Evolutionary conservation across 2,888 invertebrate species (phyloP).

Genomic region (Amaurobius ferox): DNA sequence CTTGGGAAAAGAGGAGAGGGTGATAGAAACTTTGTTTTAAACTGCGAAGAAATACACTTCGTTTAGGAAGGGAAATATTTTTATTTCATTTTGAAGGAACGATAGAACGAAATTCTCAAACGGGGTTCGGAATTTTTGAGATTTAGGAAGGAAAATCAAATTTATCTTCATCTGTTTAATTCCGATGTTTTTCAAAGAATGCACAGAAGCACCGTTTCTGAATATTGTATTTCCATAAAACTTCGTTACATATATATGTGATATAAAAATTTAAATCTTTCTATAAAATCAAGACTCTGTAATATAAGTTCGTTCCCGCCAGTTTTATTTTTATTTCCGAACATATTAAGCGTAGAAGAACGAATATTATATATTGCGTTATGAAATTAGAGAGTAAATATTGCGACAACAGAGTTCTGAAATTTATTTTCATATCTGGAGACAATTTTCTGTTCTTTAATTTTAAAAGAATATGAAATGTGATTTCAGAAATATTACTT

Average conservation of each 20-base stretch:
- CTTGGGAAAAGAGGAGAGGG: neutral
- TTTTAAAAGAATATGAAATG: neutral
- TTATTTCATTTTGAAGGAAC: slow-evolving; percentile 44
- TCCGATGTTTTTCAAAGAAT: neutral
- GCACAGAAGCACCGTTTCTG: neutral
- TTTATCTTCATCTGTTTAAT: neutral
- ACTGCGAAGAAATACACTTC: slow-evolving; percentile 32
- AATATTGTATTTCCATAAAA: neutral
- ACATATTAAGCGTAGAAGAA: no score
- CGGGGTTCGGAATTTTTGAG: neutral
- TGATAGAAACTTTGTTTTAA: slow-evolving; percentile 59
- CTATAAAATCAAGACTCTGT: no score
- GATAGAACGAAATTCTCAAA: slow-evolving; percentile 36
- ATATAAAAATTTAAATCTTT: no score
- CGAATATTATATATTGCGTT: no score
- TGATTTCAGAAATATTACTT: neutral
- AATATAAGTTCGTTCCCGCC: no score
- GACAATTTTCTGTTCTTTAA: no score
- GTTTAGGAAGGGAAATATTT: slow-evolving; percentile 33
- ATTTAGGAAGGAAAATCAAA: neutral
- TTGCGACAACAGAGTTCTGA: no score
- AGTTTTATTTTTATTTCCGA: no score
- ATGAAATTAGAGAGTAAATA: no score
- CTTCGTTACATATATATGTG: no score
- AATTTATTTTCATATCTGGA: no score